A percentile compares a stretch with the other conserved stretches of the same genome.
phyloP scores from a whole-genome alignment of 1,140 invertebrate species.

The Calliphora vicina region DNA sequence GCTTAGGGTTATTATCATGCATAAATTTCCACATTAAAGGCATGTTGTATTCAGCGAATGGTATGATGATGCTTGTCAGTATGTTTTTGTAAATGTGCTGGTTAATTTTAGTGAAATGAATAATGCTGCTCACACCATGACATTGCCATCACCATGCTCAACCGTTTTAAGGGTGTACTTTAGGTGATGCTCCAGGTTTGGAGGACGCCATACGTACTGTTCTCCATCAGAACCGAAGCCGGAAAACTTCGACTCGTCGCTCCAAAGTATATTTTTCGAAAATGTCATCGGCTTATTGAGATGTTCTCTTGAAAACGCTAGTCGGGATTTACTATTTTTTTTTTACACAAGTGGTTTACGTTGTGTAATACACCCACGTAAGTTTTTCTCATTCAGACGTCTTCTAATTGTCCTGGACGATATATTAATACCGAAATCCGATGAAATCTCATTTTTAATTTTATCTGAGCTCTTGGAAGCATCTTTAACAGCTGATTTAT shows the following conservation, averaged over 20 bases:
- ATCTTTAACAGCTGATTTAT: conserved; percentile 4
- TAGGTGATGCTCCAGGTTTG: too few relatives aligned
- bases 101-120: background rate
- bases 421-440: too few relatives aligned
- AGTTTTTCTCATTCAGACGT: conserved; percentile 26
- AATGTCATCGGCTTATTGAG: background rate
- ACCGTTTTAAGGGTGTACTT: too few relatives aligned
- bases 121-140: too few relatives aligned
- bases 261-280: conserved; percentile 18
- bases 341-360: conserved; percentile 19
- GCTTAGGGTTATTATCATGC: background rate
- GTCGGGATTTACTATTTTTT: background rate
- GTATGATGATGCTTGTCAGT: background rate
- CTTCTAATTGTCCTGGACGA: background rate
- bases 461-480: too few relatives aligned
- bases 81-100: conserved; percentile 10
- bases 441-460: too few relatives aligned
- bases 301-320: background rate
- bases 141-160: too few relatives aligned
- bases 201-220: too few relatives aligned
- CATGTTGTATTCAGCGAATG: conserved; percentile 9
- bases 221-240: background rate
- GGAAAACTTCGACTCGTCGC: conserved; percentile 1
- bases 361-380: conserved; percentile 15
- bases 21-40: background rate